A percentile compares a stretch with the other conserved stretches of the same genome.
Evolutionary conservation across 2,113 vertebrate genomes (phyloP).

Genomic region (Tachycineta bicolor): DNA sequence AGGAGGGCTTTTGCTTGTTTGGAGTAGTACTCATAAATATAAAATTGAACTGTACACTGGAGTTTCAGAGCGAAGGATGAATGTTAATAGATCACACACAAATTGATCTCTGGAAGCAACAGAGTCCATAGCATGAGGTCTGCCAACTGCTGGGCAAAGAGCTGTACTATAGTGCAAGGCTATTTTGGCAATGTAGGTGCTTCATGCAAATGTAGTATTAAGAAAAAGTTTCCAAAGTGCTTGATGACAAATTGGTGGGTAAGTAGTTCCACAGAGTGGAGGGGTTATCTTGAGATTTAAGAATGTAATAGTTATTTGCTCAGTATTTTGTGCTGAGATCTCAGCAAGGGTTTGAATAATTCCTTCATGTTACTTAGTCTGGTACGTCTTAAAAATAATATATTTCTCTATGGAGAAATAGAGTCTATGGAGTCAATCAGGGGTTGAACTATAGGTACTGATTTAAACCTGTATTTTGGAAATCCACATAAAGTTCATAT

Average conservation of each 20-base stretch:
- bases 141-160: not conserved
- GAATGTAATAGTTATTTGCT: not conserved
- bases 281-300: not conserved
- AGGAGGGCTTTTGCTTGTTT: constrained; percentile 26
- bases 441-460: not conserved
- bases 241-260: not conserved
- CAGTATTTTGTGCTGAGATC: not conserved
- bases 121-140: not conserved
- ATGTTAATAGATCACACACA: not conserved
- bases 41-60: not conserved
- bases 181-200: not conserved
- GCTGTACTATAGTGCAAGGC: not conserved
- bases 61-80: not conserved
- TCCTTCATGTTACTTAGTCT: not conserved
- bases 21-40: constrained; percentile 14
- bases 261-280: not conserved
- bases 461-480: not conserved
- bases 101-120: not conserved
- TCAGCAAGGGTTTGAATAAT: not conserved
- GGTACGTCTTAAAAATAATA: not conserved
- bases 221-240: not conserved
- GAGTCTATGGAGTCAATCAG: not conserved
- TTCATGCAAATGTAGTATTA: not conserved
- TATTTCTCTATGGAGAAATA: not conserved
- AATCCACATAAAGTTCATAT: not conserved